Evolutionary conservation across 2,113 vertebrate species (phyloP).

Genomic region (Eudyptes chrysolophus): DNA sequence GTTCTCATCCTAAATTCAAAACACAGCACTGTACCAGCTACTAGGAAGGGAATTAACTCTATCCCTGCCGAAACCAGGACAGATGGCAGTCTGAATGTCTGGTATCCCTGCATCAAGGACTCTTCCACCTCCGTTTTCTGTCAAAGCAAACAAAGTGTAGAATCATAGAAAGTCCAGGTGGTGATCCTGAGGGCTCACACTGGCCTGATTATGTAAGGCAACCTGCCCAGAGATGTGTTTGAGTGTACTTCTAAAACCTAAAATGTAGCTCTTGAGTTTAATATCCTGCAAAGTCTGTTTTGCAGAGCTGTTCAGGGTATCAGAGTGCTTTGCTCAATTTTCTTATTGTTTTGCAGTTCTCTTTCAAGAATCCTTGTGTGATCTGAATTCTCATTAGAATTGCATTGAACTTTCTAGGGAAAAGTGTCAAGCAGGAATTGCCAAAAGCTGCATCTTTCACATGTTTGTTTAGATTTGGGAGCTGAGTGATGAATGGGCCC

Average conservation of each 20-base stretch:
- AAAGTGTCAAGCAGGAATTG: not conserved
- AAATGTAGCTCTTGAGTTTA: not conserved
- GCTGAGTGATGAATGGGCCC: not conserved
- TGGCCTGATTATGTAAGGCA: not conserved
- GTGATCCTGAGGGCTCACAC: not conserved
- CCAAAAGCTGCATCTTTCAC: not conserved
- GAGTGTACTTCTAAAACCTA: not conserved
- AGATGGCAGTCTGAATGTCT: not conserved
- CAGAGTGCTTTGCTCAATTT: not conserved
- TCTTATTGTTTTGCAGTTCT: not conserved
- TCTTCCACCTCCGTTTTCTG: not conserved
- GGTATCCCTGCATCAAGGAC: not conserved
- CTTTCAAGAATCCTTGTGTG: not conserved
- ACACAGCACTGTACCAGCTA: too few relatives aligned
- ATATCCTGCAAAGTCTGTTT: not conserved
- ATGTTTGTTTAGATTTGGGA: not conserved
- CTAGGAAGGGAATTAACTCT: too few relatives aligned
- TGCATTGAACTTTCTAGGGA: not conserved
- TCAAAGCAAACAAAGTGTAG: not conserved
- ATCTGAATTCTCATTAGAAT: not conserved
- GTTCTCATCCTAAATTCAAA: too few relatives aligned
- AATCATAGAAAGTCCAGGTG: not conserved
- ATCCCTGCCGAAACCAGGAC: too few relatives aligned
- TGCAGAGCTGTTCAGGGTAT: not conserved
- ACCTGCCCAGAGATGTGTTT: not conserved